A percentile compares a stretch with the other conserved stretches of the same genome.
These are phyloP conservation scores for Panopea generosa DNA, from an alignment of 2,888 invertebrate genomes.

Conservation along the genomic window DNA sequence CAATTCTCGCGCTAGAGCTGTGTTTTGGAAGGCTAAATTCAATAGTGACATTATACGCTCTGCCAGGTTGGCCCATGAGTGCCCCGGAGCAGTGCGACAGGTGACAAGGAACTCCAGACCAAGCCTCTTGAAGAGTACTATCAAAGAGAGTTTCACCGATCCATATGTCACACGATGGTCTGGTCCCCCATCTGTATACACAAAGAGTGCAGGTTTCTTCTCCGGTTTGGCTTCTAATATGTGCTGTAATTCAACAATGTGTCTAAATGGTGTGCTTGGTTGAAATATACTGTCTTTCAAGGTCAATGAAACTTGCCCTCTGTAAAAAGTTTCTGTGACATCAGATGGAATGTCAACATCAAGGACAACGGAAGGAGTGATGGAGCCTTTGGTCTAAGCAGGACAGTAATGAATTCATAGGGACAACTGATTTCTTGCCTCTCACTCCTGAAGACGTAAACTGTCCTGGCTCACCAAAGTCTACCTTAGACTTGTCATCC, in stretches of 20 bases:
- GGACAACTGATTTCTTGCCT: constrained; percentile 58
- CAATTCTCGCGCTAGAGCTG: constrained; percentile 32
- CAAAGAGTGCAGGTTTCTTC: constrained; percentile 7
- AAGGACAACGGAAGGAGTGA: constrained; percentile 60
- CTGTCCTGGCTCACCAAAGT: constrained; percentile 53
- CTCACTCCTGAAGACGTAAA: constrained; percentile 38
- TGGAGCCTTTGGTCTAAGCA: constrained; percentile 38
- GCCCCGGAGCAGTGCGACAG: constrained; percentile 26
- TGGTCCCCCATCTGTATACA: constrained; percentile 30
- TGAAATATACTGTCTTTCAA: constrained; percentile 54
- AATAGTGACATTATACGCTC: constrained; percentile 30
- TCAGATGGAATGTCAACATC: constrained; percentile 50
- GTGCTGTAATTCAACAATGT: constrained; percentile 16
- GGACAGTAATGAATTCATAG: neutral
- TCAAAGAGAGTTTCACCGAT: constrained; percentile 21
- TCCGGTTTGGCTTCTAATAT: constrained; percentile 3
- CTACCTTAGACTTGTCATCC: constrained; percentile 57
- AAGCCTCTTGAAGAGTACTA: constrained; percentile 19
- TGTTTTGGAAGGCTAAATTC: constrained; percentile 31
- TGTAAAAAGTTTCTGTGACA: constrained; percentile 41
- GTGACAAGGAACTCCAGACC: constrained; percentile 22
- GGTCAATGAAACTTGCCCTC: constrained; percentile 45
- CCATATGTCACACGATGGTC: constrained; percentile 28
- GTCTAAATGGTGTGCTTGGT: constrained; percentile 24
- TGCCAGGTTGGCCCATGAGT: constrained; percentile 26